Percentiles rank a stretch among this genome's conserved stretches.
These are phyloP conservation scores for Picus viridis DNA, from an alignment of 2,797 vertebrate genomes.

Conservation along the genomic window DNA sequence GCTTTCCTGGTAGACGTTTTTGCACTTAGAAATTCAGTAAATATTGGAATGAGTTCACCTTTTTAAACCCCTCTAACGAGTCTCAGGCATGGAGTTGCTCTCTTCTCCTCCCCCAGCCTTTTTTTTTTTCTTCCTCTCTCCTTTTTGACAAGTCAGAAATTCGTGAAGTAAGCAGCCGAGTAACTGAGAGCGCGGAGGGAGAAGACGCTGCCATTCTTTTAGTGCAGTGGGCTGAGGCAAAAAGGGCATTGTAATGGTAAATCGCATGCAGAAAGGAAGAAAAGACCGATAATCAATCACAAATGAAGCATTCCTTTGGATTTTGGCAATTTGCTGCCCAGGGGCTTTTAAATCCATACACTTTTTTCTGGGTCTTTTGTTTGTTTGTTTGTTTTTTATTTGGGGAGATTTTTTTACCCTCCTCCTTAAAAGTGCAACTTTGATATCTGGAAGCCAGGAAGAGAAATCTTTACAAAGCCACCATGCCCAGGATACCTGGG, in stretches of 20 bases:
- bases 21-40: neutral
- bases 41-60: constrained; percentile 1
- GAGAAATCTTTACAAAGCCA: neutral
- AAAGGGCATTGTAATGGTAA: constrained; percentile 94
- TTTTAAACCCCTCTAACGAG: neutral
- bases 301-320: constrained; percentile 69
- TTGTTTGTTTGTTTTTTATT: neutral
- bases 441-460: neutral
- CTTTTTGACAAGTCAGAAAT: constrained; percentile 60
- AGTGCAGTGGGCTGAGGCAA: constrained; percentile 87
- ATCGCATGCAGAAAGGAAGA: constrained; percentile 80
- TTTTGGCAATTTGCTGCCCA: constrained; percentile 55
- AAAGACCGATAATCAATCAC: constrained; percentile 82
- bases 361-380: neutral
- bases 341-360: constrained; percentile 19
- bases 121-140: neutral
- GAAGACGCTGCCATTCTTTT: constrained; percentile 83
- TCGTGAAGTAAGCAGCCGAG: constrained; percentile 64
- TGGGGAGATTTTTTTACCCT: neutral
- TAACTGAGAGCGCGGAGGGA: constrained; percentile 44
- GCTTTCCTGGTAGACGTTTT: neutral
- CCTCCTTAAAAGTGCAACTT: neutral
- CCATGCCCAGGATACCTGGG: neutral
- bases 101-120: neutral
- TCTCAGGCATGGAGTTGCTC: constrained; percentile 8